Evolutionary conservation across 2,888 invertebrate species (phyloP), one percentile per base, ranked within the genome.

Genomic region (Automeris io): DNA sequence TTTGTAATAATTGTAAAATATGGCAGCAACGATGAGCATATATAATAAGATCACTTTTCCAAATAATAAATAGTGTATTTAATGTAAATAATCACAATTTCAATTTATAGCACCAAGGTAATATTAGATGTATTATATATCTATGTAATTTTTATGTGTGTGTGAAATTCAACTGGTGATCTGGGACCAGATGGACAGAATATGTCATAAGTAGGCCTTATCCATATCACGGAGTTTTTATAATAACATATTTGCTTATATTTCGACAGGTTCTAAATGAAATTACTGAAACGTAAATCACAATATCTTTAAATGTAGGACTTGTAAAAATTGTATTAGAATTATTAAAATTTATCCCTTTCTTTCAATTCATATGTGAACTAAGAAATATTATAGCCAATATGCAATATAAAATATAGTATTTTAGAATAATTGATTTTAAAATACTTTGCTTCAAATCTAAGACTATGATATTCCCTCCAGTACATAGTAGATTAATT

Each of bases 381-480:
- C n/a, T n/a, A n/a, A n/a, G n/a, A n/a, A n/a, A n/a, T n/a, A n/a
- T n/a, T n/a, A n/a, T n/a, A n/a, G n/a, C n/a, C n/a, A n/a, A n/a
- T n/a, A n/a, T n/a, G n/a, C n/a, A n/a, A n/a, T n/a, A n/a, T n/a
- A n/a, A n/a, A n/a, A n/a, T n/a, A n/a, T n/a, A n/a, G n/a, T 34
- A 22, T 34, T 34, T 34, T 22, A n/a, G 8, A 11, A 11, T 31
- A 21, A 29, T 37, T 22, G 31, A 37, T 37, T 37, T 37, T 16
- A 23, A 31, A 37, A 21, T 29, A 37, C 35, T 19, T 21, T 42
- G 32, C 61, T 65, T 64, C 61, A 60, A 71, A 72, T 52, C 57
- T 72, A 75, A 76, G 76, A 80, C 72, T 80, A 72, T 69, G 61
- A 68, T 62, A 79, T 70, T 75, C 80, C 81, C 79, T 81, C 81